Evolutionary conservation across 2,888 invertebrate species (phyloP).

Genomic region (Cheilosia vulpina): DNA sequence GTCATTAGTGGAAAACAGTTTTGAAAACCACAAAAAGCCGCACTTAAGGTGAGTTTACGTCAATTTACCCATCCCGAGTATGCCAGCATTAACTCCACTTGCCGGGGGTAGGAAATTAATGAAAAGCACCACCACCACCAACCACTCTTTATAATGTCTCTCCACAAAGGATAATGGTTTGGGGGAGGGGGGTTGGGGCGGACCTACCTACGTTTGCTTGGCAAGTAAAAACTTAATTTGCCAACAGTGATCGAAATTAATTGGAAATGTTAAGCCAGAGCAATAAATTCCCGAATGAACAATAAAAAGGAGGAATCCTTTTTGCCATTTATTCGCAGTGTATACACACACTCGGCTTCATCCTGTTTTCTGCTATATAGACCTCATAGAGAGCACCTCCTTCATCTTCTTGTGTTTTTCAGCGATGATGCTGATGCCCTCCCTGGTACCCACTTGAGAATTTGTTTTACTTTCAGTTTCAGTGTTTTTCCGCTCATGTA

Average conservation of each 20-base stretch:
- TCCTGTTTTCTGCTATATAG: background rate
- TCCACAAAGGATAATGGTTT: constrained; percentile 40
- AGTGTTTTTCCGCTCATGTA: background rate
- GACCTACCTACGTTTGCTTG: constrained; percentile 24
- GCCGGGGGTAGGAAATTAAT: constrained; percentile 58
- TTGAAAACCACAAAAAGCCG: constrained; percentile 67
- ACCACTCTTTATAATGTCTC: constrained; percentile 62
- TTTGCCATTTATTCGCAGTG: constrained; percentile 38
- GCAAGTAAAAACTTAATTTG: constrained; percentile 74
- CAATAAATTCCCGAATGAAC: constrained; percentile 71
- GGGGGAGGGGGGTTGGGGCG: background rate
- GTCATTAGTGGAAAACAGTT: constrained; percentile 68
- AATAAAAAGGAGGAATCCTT: constrained; percentile 75
- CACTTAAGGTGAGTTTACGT: constrained; percentile 71
- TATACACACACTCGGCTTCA: constrained; percentile 10
- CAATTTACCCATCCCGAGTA: constrained; percentile 52
- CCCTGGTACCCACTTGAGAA: constrained; percentile 27
- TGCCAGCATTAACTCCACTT: background rate
- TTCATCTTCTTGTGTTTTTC: background rate
- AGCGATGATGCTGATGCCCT: background rate
- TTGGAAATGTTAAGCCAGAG: constrained; percentile 74
- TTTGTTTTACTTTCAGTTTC: constrained; percentile 59
- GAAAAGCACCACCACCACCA: constrained; percentile 39
- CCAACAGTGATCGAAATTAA: constrained; percentile 75
- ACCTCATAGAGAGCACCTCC: background rate